Evolutionary conservation across 2,113 vertebrate genomes (phyloP), one percentile per base, ranked within the genome.

Genomic region (Halichoerus grypus): DNA sequence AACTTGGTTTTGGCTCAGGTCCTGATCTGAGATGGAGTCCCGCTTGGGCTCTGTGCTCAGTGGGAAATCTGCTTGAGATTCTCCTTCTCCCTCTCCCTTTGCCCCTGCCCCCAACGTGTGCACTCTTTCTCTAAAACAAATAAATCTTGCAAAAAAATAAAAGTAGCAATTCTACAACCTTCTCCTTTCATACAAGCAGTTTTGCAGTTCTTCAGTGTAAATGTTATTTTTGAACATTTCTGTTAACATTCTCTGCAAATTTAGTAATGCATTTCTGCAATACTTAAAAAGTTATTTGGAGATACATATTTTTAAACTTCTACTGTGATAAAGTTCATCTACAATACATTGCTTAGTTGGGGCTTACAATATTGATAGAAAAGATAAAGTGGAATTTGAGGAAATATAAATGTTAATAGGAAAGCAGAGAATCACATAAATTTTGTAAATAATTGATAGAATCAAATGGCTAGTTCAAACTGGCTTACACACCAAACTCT

Each of bases 211-310:
- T 94, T 90, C 4, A 86, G 31, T 61, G 0, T 79, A 89, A 95
- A 39, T 26, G 18, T 53, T 67, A 31, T 63, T 85, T 89, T 91
- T 92, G 3, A 69, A 57, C 39, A 42, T 79, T 83, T 13, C 19
- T 91, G n/a, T 82, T 59, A 90, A 36, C 33, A 81, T 76, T 86
- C 3, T 76, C 33, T 81, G 5, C 90, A 96, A 81, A 92, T 33
- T 57, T 65, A 67, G 16, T 72, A 65, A 80, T 61, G 1, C 1
- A 69, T 86, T 91, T 93, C 15, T 95, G 28, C 18, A 59, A 53
- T 57, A 88, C 67, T 96, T 79, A 83, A 65, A 51, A 90, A 84
- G 1, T 63, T 94, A 86, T 46, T 63, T 97, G 12, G 8, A 55
- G 1, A 55, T 63, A 24, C 3, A 18, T 21, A 51, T 12, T 49